phyloP scores from a whole-genome alignment of 1,140 invertebrate genomes.

The Macrocentrus cingulum region DNA sequence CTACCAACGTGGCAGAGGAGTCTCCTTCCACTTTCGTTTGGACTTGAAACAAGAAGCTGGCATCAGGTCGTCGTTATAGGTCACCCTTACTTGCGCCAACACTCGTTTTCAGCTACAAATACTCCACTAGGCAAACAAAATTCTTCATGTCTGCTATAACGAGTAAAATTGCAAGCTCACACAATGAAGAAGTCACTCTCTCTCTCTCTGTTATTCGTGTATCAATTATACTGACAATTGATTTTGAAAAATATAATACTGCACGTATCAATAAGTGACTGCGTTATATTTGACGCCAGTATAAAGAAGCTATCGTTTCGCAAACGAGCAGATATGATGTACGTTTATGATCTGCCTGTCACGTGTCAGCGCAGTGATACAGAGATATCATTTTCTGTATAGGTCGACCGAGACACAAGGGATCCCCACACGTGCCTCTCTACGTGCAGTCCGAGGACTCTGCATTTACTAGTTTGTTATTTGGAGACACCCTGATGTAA shows the following conservation, averaged over 20 bases:
- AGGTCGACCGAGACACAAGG: constrained; percentile 18
- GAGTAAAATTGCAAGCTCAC: no score
- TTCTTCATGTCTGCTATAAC: no score
- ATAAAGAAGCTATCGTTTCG: constrained; percentile 33
- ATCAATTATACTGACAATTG: no score
- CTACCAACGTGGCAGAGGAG: background rate
- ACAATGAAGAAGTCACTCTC: constrained; percentile 41
- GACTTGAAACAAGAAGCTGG: constrained; percentile 51
- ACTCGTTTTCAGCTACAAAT: constrained; percentile 43
- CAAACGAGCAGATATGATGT: constrained; percentile 38
- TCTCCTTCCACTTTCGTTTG: constrained; percentile 33
- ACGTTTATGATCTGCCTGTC: constrained; percentile 51
- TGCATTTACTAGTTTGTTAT: constrained; percentile 52
- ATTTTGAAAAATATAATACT: no score
- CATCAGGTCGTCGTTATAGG: constrained; percentile 52
- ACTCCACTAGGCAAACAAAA: constrained; percentile 36
- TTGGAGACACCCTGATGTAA: constrained; percentile 31
- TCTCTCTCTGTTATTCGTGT: constrained; percentile 12
- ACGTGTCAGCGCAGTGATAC: constrained; percentile 46
- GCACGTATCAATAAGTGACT: background rate
- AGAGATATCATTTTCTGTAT: constrained; percentile 49
- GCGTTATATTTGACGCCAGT: constrained; percentile 3
- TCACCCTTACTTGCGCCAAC: constrained; percentile 38
- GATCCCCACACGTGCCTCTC: constrained; percentile 46
- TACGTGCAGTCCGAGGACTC: constrained; percentile 41